A percentile compares a stretch with the other conserved stretches of the same genome.
Evolutionary conservation across 2,797 vertebrate genomes (phyloP).

Genomic region (Loriculus beryllinus): DNA sequence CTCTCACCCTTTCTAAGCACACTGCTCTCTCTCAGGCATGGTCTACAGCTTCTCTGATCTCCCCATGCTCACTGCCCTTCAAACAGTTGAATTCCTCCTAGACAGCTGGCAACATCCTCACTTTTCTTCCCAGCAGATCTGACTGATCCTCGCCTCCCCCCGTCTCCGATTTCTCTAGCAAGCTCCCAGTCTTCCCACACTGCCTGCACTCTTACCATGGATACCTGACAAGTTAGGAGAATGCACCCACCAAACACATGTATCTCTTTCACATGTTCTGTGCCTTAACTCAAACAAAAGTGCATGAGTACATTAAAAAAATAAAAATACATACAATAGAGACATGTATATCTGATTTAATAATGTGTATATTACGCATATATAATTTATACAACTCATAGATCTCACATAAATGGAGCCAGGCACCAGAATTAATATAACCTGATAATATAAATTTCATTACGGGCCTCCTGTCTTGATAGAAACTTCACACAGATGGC

Average conservation of each 20-base stretch:
- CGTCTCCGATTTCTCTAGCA: neutral
- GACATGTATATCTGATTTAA: neutral
- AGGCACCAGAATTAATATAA: neutral
- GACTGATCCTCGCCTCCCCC: neutral
- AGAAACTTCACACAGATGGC: neutral
- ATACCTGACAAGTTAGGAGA: neutral
- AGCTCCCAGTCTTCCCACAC: neutral
- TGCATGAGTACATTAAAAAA: neutral
- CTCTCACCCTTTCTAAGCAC: neutral
- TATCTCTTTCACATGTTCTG: neutral
- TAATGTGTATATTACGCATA: neutral
- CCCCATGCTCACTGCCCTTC: neutral
- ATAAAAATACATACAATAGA: neutral
- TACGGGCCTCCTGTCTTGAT: neutral
- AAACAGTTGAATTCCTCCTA: neutral
- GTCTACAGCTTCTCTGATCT: neutral
- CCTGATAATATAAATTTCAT: neutral
- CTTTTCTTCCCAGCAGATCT: neutral
- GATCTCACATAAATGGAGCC: neutral
- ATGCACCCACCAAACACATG: accelerated
- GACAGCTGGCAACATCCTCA: neutral
- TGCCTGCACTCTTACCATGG: neutral
- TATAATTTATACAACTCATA: neutral
- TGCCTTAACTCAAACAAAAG: neutral
- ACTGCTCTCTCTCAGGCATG: neutral